Conservation (phyloP, 1,140 invertebrate genomes). For the Drosophila varians region DNA sequence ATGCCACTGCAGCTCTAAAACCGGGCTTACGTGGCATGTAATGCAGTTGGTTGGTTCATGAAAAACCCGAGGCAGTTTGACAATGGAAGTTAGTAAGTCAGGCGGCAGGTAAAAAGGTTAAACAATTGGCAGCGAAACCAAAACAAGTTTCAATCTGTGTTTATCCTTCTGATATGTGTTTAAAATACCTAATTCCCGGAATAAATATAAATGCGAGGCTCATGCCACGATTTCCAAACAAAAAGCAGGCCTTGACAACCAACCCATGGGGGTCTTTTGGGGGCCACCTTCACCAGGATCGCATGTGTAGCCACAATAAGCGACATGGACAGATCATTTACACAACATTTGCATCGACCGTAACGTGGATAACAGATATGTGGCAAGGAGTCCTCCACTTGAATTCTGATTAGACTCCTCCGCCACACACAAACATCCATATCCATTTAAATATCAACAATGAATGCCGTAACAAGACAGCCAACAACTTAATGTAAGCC, state of each 20-base stretch:
- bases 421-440: conserved; percentile 29
- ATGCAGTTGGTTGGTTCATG: no score
- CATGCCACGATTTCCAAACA: no score
- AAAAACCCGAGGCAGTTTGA: conserved; percentile 1
- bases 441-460: conserved; percentile 45
- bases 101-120: background rate
- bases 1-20: conserved; percentile 1
- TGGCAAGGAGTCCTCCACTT: conserved; percentile 3
- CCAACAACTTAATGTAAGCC: conserved; percentile 45
- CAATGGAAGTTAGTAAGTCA: conserved; percentile 12
- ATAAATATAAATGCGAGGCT: no score
- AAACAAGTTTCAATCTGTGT: no score
- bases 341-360: conserved; percentile 49
- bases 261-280: no score
- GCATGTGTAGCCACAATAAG: conserved; percentile 53
- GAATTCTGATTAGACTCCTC: conserved; percentile 32
- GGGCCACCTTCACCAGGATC: no score
- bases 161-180: no score
- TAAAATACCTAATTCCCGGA: no score
- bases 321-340: conserved; percentile 42
- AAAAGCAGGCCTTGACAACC: no score
- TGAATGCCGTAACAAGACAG: conserved; percentile 38
- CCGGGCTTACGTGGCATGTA: no score
- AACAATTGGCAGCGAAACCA: background rate
- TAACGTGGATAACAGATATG: no score